Conservation (phyloP, 2,113 vertebrate genomes). For the Aix galericulata region DNA sequence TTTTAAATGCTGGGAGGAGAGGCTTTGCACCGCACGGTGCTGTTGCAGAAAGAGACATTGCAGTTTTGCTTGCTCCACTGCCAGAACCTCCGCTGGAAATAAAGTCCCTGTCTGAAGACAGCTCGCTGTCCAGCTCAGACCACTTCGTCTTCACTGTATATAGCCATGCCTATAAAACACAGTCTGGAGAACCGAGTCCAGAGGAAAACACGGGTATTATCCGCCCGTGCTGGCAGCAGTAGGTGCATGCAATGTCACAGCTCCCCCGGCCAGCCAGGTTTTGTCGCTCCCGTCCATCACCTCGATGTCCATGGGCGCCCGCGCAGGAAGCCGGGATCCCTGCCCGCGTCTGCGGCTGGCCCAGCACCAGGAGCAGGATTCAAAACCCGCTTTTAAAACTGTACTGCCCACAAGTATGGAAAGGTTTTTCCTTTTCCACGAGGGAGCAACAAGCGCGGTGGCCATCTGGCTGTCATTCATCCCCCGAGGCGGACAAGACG, state of each 20-base stretch:
- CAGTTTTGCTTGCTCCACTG: neutral
- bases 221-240: neutral
- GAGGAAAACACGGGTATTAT: neutral
- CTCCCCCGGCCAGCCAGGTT: neutral
- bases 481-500: neutral
- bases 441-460: fast-evolving
- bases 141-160: neutral
- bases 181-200: neutral
- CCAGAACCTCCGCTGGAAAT: neutral
- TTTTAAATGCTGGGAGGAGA: neutral
- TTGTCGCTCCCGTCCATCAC: neutral
- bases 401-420: fast-evolving
- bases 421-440: neutral
- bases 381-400: neutral
- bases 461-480: neutral
- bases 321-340: neutral
- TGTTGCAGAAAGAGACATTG: neutral
- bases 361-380: neutral
- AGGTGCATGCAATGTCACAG: neutral
- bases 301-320: neutral
- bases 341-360: fast-evolving
- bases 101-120: neutral
- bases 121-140: neutral
- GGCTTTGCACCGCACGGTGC: neutral
- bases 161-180: neutral